phyloP scores from a whole-genome alignment of 2,113 vertebrate genomes.

The Synodontis membranacea region DNA sequence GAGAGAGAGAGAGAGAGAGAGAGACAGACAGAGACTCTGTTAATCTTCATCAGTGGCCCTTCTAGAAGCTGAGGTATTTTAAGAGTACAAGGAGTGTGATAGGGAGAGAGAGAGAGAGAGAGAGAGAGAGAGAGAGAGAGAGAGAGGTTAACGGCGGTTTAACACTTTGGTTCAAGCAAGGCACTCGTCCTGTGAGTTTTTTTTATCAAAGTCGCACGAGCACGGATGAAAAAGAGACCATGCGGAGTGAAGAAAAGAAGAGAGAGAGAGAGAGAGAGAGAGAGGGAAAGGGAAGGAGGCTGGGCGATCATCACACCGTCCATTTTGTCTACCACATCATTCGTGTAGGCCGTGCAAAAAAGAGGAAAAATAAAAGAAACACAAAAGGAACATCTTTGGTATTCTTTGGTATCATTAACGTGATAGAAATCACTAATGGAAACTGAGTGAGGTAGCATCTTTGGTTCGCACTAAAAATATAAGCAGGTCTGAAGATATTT shows the following conservation, averaged over 20 bases:
- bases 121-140: conserved; percentile 74
- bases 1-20: background rate
- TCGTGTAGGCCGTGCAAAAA: conserved; percentile 88
- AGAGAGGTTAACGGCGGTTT: conserved; percentile 98
- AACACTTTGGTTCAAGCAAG: conserved; percentile 99
- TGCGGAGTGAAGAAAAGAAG: conserved; percentile 66
- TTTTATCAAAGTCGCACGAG: conserved; percentile 79
- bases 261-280: conserved; percentile 62
- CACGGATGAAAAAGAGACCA: conserved; percentile 75
- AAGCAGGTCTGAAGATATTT: conserved; percentile 87
- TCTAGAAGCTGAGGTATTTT: conserved; percentile 99
- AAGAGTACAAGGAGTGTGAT: conserved; percentile 79
- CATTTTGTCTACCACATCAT: conserved; percentile 79
- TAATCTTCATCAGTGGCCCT: conserved; percentile 93
- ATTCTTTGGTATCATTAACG: conserved; percentile 99
- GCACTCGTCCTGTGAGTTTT: conserved; percentile 99
- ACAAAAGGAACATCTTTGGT: conserved; percentile 92
- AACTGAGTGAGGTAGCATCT: conserved; percentile 99
- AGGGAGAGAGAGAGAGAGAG: conserved; percentile 72
- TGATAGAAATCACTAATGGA: conserved; percentile 99
- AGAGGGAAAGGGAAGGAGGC: conserved; percentile 43
- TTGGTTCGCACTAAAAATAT: conserved; percentile 99
- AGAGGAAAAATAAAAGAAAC: conserved; percentile 72
- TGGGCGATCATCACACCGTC: conserved; percentile 72
- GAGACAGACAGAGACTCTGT: conserved; percentile 70